Evolutionary conservation across 2,797 vertebrate species (phyloP).

Genomic region (Mycteria americana): DNA sequence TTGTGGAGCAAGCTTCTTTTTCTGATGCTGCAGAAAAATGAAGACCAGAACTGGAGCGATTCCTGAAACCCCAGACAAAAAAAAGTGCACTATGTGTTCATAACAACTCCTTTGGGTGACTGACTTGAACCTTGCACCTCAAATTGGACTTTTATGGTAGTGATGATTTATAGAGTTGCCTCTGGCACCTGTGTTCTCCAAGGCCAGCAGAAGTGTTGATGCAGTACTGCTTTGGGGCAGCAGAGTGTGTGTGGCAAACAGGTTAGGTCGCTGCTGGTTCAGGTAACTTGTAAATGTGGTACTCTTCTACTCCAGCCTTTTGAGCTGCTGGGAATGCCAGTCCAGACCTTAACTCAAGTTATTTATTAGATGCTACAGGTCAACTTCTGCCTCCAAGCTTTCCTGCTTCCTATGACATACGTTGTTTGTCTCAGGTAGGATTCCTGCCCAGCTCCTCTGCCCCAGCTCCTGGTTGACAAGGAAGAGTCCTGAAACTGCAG

Average conservation of each 20-base stretch:
- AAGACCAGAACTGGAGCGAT: conserved; percentile 2
- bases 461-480: neutral
- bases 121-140: neutral
- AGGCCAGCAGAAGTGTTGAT: neutral
- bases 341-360: neutral
- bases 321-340: neutral
- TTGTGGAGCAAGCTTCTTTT: neutral
- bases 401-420: neutral
- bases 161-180: neutral
- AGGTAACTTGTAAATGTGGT: neutral
- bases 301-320: neutral
- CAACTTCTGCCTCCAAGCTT: neutral
- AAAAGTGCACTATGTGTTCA: neutral
- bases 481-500: neutral
- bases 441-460: neutral
- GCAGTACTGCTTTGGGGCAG: neutral
- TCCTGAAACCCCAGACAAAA: neutral
- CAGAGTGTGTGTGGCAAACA: neutral
- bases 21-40: neutral
- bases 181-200: neutral
- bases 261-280: neutral
- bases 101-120: neutral
- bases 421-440: neutral
- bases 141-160: neutral
- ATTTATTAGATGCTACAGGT: neutral